Conservation (phyloP, 2,113 vertebrate genomes). For the Centropus bengalensis region DNA sequence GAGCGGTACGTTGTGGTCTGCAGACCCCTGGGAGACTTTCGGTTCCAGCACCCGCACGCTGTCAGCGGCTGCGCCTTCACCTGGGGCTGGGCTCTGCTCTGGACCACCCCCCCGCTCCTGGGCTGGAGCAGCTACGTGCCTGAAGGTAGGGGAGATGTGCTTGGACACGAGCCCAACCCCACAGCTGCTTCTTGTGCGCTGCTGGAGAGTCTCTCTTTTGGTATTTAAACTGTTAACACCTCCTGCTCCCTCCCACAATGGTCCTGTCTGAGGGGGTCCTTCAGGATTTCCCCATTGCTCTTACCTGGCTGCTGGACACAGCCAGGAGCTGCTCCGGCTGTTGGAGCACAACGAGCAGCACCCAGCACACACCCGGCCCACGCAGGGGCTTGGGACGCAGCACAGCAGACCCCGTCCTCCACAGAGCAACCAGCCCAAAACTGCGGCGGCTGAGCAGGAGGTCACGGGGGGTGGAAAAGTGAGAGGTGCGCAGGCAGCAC, state of each 20-base stretch:
- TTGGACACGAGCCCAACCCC: fast-evolving
- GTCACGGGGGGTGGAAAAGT: not conserved
- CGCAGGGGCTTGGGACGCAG: fast-evolving
- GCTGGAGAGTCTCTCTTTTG: not conserved
- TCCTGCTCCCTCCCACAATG: not conserved
- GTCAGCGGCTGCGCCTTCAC: constrained; percentile 63
- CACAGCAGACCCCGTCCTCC: not conserved
- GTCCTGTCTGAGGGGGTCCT: not conserved
- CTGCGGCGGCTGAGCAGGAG: fast-evolving
- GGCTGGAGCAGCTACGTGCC: constrained; percentile 77
- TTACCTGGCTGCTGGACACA: fast-evolving
- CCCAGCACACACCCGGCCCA: not conserved
- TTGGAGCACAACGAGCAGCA: not conserved
- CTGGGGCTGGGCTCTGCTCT: constrained; percentile 67
- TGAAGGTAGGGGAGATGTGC: constrained; percentile 44
- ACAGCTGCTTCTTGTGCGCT: fast-evolving
- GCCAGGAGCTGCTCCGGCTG: not conserved
- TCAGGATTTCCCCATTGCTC: not conserved
- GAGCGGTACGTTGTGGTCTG: constrained; percentile 72
- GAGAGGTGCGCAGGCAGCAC: not conserved
- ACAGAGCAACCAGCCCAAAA: not conserved
- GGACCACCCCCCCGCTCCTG: constrained; percentile 66
- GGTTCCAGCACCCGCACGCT: constrained; percentile 57
- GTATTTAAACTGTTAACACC: not conserved
- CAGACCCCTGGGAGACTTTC: constrained; percentile 71